Evolutionary conservation across 2,113 vertebrate species (phyloP).

Genomic region (Calidris pygmaea): DNA sequence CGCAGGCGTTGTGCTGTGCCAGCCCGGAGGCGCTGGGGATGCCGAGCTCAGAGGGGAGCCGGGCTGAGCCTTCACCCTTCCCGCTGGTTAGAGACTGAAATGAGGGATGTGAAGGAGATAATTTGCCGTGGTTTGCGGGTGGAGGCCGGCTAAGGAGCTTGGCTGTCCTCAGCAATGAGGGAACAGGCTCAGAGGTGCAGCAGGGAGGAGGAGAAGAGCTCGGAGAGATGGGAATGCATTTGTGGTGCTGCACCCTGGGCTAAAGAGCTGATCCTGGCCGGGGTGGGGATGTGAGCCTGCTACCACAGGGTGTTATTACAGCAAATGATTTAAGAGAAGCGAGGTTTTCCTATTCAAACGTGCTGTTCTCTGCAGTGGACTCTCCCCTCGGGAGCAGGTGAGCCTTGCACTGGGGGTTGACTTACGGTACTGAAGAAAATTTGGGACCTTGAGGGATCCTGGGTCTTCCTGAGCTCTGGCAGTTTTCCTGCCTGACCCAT

Average conservation of each 20-base stretch:
- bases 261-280: background rate
- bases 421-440: background rate
- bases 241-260: background rate
- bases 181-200: background rate
- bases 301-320: background rate
- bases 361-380: background rate
- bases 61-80: background rate
- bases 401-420: background rate
- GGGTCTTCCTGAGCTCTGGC: background rate
- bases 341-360: background rate
- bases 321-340: fast-evolving
- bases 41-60: fast-evolving
- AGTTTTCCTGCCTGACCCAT: background rate
- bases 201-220: background rate
- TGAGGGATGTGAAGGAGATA: background rate
- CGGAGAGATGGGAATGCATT: background rate
- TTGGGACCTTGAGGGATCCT: background rate
- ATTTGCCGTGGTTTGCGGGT: fast-evolving
- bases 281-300: background rate
- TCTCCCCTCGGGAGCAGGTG: background rate
- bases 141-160: background rate
- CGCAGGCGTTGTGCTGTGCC: fast-evolving
- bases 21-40: fast-evolving
- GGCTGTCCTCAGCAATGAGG: background rate
- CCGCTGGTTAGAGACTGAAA: background rate